These are phyloP conservation scores for Carapus acus DNA, from an alignment of 2,797 vertebrate species.

Conservation along the genomic window DNA sequence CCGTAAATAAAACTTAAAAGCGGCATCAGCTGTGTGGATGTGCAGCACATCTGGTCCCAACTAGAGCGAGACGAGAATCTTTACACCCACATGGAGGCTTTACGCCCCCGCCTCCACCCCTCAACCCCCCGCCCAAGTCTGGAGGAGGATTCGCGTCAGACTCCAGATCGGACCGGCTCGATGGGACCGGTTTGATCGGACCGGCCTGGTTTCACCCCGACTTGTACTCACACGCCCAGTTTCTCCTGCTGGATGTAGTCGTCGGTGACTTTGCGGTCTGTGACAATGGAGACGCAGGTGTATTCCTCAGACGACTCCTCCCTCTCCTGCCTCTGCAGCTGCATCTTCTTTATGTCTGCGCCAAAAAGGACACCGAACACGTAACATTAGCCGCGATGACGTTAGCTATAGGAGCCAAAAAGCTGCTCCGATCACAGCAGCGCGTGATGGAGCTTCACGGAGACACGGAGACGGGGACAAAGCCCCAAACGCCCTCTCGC, in stretches of 20 bases:
- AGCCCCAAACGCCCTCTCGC: too few relatives aligned
- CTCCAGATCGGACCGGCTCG: too few relatives aligned
- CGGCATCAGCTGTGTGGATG: neutral
- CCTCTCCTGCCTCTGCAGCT: constrained; percentile 43
- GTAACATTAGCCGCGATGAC: neutral
- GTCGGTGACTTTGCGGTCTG: constrained; percentile 69
- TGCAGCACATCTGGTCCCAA: neutral
- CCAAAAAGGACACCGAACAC: constrained; percentile 8
- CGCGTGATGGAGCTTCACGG: too few relatives aligned
- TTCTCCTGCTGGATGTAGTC: constrained; percentile 77
- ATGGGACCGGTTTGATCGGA: too few relatives aligned
- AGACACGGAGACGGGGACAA: too few relatives aligned
- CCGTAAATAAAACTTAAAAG: constrained; percentile 1
- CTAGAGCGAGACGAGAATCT: constrained; percentile 7
- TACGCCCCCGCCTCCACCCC: too few relatives aligned
- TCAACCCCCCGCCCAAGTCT: too few relatives aligned
- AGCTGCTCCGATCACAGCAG: too few relatives aligned
- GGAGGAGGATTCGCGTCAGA: too few relatives aligned
- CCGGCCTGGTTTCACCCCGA: neutral
- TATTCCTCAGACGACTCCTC: constrained; percentile 34
- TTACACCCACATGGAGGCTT: constrained; percentile 19
- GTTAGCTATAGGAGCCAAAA: too few relatives aligned
- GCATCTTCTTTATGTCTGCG: constrained; percentile 36
- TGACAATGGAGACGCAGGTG: constrained; percentile 65
- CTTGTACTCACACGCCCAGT: constrained; percentile 80